phyloP scores from a whole-genome alignment of 2,888 invertebrate species.

The Anorthoa munda region DNA sequence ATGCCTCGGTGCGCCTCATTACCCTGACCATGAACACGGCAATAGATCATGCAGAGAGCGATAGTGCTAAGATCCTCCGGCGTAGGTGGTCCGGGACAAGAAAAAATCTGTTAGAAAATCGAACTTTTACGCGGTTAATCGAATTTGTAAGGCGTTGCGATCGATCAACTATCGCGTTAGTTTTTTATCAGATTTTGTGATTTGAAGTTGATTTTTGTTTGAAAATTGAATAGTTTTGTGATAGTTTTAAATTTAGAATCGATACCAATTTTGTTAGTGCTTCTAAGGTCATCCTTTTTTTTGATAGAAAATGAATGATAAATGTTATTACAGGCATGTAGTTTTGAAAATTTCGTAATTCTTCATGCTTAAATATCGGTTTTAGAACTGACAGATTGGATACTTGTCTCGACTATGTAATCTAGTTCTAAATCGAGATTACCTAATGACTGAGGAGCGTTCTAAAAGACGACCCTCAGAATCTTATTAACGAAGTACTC shows the following conservation, averaged over 20 bases:
- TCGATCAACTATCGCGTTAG: conserved; percentile 58
- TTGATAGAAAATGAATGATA: not conserved
- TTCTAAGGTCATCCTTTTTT: not conserved
- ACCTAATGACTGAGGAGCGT: not conserved
- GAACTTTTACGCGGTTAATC: conserved; percentile 80
- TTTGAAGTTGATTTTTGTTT: conserved; percentile 20
- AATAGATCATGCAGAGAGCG: conserved; percentile 87
- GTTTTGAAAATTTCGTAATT: not conserved
- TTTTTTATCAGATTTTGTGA: conserved; percentile 38
- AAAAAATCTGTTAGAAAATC: conserved; percentile 77
- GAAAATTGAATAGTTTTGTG: conserved; percentile 5
- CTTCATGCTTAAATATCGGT: not conserved
- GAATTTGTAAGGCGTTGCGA: conserved; percentile 72
- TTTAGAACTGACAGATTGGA: not conserved
- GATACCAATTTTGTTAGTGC: not conserved
- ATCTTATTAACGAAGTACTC: conserved; percentile 33
- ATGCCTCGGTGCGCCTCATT: conserved; percentile 82
- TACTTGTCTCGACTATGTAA: not conserved
- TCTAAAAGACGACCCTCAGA: not conserved
- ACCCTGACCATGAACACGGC: conserved; percentile 74
- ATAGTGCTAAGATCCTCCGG: conserved; percentile 85
- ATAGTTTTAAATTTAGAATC: not conserved
- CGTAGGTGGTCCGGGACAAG: conserved; percentile 84
- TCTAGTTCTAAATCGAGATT: not conserved
- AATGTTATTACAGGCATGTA: not conserved